Percentiles rank a stretch among this genome's conserved stretches.
Evolutionary conservation across 2,113 vertebrate genomes (phyloP).

Genomic region (Podarcis raffonei): DNA sequence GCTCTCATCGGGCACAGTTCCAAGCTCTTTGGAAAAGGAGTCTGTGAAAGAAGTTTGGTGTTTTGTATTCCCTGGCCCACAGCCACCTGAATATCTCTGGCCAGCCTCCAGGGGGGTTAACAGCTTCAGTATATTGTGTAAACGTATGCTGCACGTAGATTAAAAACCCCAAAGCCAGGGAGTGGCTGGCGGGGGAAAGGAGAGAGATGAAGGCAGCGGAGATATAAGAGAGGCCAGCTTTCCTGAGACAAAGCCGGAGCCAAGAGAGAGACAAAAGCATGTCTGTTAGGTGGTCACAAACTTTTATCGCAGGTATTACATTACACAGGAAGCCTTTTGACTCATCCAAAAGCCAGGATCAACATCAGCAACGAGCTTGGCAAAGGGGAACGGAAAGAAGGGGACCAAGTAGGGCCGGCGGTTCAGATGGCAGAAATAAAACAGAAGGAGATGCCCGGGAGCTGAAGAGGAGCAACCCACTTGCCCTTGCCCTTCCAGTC

Average conservation of each 20-base stretch:
- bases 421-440: not conserved
- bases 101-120: not conserved
- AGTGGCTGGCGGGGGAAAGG: not conserved
- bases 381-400: conserved; percentile 53
- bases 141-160: not conserved
- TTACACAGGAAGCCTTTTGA: conserved; percentile 65
- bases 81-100: not conserved
- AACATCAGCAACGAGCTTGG: conserved; percentile 66
- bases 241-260: conserved; percentile 34
- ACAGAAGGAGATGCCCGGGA: rapidly evolving
- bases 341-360: conserved; percentile 72
- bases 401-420: conserved; percentile 35
- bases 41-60: not conserved
- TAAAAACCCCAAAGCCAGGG: not conserved
- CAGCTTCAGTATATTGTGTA: not conserved
- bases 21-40: not conserved
- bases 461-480: not conserved
- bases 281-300: conserved; percentile 70
- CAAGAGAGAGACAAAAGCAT: conserved; percentile 71
- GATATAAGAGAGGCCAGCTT: conserved; percentile 28
- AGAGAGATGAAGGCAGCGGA: not conserved
- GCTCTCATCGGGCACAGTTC: not conserved
- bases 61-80: not conserved
- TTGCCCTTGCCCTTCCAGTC: not conserved
- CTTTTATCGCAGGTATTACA: conserved; percentile 71